These are phyloP conservation scores for Nudaria mundana DNA, from an alignment of 2,888 invertebrate genomes.

Conservation along the genomic window DNA sequence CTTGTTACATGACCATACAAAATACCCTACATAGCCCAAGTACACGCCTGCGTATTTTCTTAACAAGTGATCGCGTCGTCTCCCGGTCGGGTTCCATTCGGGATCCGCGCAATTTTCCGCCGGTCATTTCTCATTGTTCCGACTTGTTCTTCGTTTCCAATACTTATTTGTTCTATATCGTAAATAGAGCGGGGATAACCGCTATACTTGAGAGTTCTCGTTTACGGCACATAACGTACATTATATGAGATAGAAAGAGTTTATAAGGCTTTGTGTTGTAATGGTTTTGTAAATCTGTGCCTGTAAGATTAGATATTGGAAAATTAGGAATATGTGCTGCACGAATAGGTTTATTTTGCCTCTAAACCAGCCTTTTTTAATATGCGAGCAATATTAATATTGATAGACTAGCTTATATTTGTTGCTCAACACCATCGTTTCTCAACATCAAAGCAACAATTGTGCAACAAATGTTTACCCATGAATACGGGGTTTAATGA, in stretches of 20 bases:
- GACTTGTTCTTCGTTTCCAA: constrained; percentile 42
- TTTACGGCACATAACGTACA: constrained; percentile 43
- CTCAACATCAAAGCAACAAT: no score
- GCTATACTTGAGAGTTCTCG: constrained; percentile 42
- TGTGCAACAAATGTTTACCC: no score
- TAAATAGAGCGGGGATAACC: constrained; percentile 52
- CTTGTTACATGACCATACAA: not conserved
- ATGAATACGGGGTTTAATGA: no score
- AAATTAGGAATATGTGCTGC: no score
- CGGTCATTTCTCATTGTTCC: constrained; percentile 80
- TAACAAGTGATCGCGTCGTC: constrained; percentile 50
- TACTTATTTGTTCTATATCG: constrained; percentile 57
- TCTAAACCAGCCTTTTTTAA: no score
- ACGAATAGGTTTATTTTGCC: no score
- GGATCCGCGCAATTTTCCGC: constrained; percentile 76
- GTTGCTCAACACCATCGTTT: no score
- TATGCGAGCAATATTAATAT: no score
- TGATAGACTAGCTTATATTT: no score
- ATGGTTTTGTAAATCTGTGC: constrained; percentile 29
- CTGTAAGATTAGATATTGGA: no score
- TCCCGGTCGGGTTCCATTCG: constrained; percentile 54
- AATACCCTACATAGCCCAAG: constrained; percentile 10
- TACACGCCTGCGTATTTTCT: constrained; percentile 48
- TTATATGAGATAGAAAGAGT: constrained; percentile 31
- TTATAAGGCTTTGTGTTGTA: constrained; percentile 26